Evolutionary conservation across 2,113 vertebrate species (phyloP), one percentile per base, ranked within the genome.

Genomic region (Eidolon helvum): DNA sequence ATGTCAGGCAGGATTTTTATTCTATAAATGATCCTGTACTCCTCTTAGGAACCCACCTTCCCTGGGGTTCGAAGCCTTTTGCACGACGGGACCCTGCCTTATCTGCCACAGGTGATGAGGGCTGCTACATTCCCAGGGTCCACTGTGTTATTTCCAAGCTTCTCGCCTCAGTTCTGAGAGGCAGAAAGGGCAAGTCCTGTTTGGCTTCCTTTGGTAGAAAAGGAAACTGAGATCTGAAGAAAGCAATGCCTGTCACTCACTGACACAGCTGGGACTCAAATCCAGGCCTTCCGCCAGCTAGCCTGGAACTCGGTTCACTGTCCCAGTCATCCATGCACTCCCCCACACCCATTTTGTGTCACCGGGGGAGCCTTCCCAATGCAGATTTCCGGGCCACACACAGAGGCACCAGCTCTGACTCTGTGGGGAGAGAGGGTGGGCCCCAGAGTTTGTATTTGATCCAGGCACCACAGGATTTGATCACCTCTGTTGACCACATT

Each of bases 21-120:
- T 55, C 50, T 53, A 11, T 0, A 55, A 26, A 10, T 21, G 74
- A 43, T 4, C 33, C 77, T 2, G 2, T 19, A 0, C 21, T 7
- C 63, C 5, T 35, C 80, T 26, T 11, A 15, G 38, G 59, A 48
- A 10, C 24, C 30, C 18, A 2, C 28, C 24, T 66, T 59, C 43
- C 87, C 12, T 5, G 48, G 63, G 55, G 45, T 7, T 55, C 35
- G 19, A 35, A n/a, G 79, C 57, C 71, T n/a, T 45, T 28, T 26
- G 40, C n/a, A 4, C 10, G 10, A 43, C 71, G 75, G 74, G 78
- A 71, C 0, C 6, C 30, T 2, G 45, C 45, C 14, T 57, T n/a
- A 24, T 38, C 33, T 26, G 28, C 43, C 22, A 12, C 71, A 72
- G n/a, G 9, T 11, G 38, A 35, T 24, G 48, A 59, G 7, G 24